phyloP scores from a whole-genome alignment of 1,140 invertebrate species.

The Tetramorium alpestre region DNA sequence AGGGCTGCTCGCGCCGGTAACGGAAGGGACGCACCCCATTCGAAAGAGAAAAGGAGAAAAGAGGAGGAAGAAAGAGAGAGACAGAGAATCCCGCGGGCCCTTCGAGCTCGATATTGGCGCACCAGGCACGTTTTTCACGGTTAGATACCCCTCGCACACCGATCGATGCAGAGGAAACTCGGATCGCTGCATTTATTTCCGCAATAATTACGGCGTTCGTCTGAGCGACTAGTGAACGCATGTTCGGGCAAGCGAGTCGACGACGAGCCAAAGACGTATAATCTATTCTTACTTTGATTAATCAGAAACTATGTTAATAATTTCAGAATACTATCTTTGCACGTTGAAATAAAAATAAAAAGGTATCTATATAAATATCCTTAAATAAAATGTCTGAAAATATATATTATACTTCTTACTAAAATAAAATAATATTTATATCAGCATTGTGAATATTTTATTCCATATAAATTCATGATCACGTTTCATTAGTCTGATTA shows the following conservation, averaged over 20 bases:
- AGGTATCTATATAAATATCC: not conserved
- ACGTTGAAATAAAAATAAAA: not conserved
- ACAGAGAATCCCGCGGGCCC: slow-evolving; percentile 1
- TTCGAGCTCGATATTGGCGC: slow-evolving; percentile 55
- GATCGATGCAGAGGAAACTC: slow-evolving; percentile 67
- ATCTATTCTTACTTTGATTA: not conserved
- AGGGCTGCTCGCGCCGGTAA: slow-evolving; percentile 50
- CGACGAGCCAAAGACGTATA: not conserved
- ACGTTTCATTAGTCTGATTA: not conserved
- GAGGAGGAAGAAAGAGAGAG: no score
- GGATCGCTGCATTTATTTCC: slow-evolving; percentile 58
- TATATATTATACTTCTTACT: not conserved
- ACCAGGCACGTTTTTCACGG: slow-evolving; percentile 67
- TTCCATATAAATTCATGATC: not conserved
- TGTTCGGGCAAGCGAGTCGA: not conserved
- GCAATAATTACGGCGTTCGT: slow-evolving; percentile 45
- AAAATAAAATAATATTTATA: not conserved
- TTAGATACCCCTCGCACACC: slow-evolving; percentile 47
- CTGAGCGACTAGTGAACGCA: not conserved
- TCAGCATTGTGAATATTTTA: not conserved
- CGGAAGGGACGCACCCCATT: slow-evolving; percentile 65
- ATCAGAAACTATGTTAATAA: not conserved
- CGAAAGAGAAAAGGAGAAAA: slow-evolving; percentile 1
- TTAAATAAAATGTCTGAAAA: not conserved
- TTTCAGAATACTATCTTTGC: not conserved